Conservation (phyloP, 1,140 invertebrate species). For the Drosophila insularis region DNA sequence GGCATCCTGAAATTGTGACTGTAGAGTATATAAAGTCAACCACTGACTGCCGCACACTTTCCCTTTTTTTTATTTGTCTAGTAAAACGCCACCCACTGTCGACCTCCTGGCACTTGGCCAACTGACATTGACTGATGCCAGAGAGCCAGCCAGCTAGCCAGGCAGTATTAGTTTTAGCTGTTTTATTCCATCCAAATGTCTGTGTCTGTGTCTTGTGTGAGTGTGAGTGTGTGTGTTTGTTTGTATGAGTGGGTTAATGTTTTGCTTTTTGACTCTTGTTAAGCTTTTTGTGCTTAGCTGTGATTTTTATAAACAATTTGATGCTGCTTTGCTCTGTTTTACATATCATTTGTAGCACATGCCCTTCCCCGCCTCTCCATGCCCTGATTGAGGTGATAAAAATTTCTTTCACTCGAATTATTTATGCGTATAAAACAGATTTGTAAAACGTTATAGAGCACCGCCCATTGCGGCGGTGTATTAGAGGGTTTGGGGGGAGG, state of each 20-base stretch:
- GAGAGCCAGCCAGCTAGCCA: conserved; percentile 40
- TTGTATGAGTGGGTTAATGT: conserved; percentile 62
- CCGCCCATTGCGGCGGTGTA: not conserved
- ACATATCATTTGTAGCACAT: conserved; percentile 25
- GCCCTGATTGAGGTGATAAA: conserved; percentile 45
- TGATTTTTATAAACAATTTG: conserved; percentile 62
- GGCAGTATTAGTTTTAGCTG: conserved; percentile 15
- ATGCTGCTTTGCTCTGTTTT: conserved; percentile 12
- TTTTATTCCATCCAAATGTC: conserved; percentile 1
- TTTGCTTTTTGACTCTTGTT: conserved; percentile 54
- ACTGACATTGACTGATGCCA: conserved; percentile 80
- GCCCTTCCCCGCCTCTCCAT: not conserved
- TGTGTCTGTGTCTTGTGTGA: not conserved
- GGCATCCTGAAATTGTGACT: conserved; percentile 14
- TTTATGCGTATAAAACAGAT: conserved; percentile 57
- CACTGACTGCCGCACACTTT: conserved; percentile 30
- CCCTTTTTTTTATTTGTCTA: conserved; percentile 56
- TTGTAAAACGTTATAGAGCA: conserved; percentile 26
- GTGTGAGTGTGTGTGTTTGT: too few species aligned
- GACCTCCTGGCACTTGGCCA: conserved; percentile 72
- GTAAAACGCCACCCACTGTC: conserved; percentile 37
- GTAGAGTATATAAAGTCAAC: conserved; percentile 31
- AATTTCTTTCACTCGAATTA: conserved; percentile 39
- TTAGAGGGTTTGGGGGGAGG: too few species aligned
- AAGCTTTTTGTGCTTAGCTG: conserved; percentile 41